Base-by-base conservation (phyloP, 2,113 vertebrate species). In the Crotalus tigris region DNA sequence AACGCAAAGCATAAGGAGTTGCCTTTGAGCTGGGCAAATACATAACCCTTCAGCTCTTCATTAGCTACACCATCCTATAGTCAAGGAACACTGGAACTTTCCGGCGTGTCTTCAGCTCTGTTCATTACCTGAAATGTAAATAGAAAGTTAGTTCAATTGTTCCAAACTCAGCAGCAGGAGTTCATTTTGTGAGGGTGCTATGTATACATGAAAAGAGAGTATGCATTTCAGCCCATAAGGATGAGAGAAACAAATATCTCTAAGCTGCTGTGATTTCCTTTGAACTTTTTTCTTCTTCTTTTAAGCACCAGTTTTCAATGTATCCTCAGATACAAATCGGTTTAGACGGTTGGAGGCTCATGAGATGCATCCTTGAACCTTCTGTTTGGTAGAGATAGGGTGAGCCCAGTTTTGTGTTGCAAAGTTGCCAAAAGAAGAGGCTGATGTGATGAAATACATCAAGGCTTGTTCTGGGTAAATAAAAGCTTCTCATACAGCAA, bases 311-410 rank as follows among this genome's bases (percentile, higher is more conserved):
- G 46, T 54, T 61, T 88, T 59, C 58, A 75, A 54, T 85, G 59
- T 13, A 55, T 55, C 58, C 57, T 93, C 64, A 49, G 90, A 91
- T 61, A 85, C 59, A 90, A 69, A 39, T 21, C 29, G 10, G 51
- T 88, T 75, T 58, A 85, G 17, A 44, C 39, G 33, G 49, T 93
- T 75, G 24, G 19, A 1, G 33, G 21, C 33, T 81, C 24, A 39
- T 23, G 24, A 44, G 19, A 10, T 90, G 59, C 33, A 85, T 39
- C 87, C 89, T 33, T 81, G 59, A 51, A 29, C 85, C 39, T 57
- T 90, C 57, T 92, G 81, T 61, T 93, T 87, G 24, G 55, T 85
- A 91, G 92, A 94, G 53, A 87, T 91, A 93, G 75, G 12, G 90
- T 90, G 86, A 86, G 17, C 46, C 55, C 46, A 46, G 69, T 85